Base-by-base conservation (phyloP, 2,888 invertebrate species). In the Sycophila texana region DNA sequence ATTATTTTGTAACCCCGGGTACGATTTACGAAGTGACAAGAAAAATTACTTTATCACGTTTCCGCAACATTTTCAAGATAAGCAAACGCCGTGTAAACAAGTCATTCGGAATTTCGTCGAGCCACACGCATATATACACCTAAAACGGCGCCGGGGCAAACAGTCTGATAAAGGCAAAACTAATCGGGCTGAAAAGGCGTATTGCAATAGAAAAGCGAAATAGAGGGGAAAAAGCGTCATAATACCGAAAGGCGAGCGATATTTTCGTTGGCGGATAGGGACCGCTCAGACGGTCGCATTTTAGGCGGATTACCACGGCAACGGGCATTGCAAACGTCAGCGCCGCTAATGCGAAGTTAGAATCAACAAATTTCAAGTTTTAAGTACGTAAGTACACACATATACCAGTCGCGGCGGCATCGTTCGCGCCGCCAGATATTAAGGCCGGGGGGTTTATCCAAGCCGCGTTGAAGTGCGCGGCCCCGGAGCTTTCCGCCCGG, bases 281-380 rank as follows among this genome's bases (percentile, higher is more conserved):
- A 26, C 10, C 14, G 49, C 55, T 65, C 65, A 66, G 67, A 65
- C 57, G 57, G 18, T 20, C 61, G 68, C 61, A 63, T 70, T 80
- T 74, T 65, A 63, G 67, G 18, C 74, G 80, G 77, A 77, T 70
- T 77, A 77, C 61, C 26, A 20, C 66, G n/a, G 61, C 75, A 49
- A 16, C 60, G 30, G 18, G 20, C 30, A 61, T 61, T 70, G 70
- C 39, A 49, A 61, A 72, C 67, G 76, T 77, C 60, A 49, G 70
- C 65, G 51, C 53, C 39, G 70, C 77, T 77, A 81, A 82, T 68
- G 80, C 60, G 20, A 83, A 84, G 81, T 86, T 83, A 79, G 82
- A 83, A 82, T 84, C 83, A 85, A 86, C 85, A 81, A 84, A 83
- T 85, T 85, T 85, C 77, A 84, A 85, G 84, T 85, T 84, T 83